These are phyloP conservation scores for Neotoma lepida DNA, from an alignment of 2,113 vertebrate species.

Conservation along the genomic window DNA sequence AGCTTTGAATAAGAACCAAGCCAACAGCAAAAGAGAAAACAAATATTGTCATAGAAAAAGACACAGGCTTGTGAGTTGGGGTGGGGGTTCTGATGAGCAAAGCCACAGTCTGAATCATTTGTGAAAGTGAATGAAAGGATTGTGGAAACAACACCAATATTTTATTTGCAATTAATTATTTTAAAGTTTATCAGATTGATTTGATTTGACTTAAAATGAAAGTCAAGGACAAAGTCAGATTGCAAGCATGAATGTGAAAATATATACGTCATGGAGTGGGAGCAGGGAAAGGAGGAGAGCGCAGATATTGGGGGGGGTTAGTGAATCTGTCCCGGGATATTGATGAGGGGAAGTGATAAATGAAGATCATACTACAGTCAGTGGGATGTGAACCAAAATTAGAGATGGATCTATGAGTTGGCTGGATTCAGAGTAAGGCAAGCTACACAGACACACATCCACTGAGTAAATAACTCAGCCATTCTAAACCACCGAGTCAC, in stretches of 20 bases:
- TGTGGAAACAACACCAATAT: not conserved
- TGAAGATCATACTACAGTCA: not conserved
- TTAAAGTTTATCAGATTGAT: constrained; percentile 25
- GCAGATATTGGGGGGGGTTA: not conserved
- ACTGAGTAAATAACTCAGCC: not conserved
- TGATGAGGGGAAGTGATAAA: not conserved
- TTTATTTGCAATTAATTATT: constrained; percentile 47
- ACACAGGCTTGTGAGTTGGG: not conserved
- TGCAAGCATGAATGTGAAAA: constrained; percentile 23
- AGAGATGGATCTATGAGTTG: not conserved
- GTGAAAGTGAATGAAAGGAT: not conserved
- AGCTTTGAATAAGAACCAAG: not conserved
- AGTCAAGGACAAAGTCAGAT: constrained; percentile 26
- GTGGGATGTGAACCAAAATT: not conserved
- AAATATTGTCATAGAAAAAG: not conserved
- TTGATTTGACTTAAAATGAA: constrained; percentile 31
- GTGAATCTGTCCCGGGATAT: not conserved
- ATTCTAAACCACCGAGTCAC: not conserved
- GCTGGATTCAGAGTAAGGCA: not conserved
- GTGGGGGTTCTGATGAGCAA: not conserved
- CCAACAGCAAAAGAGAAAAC: not conserved
- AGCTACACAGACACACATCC: not conserved
- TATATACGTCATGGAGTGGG: not conserved
- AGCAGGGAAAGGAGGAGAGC: not conserved
- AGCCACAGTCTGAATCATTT: not conserved